Evolutionary conservation across 2,797 vertebrate genomes (phyloP), one percentile per base, ranked within the genome.

Genomic region (Steatocranus sp.): DNA sequence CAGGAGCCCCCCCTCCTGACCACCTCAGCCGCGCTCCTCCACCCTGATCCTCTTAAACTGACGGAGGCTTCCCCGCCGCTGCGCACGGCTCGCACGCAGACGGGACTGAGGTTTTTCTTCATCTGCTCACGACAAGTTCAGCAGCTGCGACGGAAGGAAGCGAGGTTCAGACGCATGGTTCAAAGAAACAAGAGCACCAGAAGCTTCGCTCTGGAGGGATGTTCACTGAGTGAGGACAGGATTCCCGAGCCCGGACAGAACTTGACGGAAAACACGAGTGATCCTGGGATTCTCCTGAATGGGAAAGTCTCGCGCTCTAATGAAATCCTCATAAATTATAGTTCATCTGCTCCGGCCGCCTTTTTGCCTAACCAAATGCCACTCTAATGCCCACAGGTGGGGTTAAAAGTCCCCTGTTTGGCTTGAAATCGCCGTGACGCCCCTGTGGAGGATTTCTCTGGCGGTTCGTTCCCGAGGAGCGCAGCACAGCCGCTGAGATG

Each of bases 31-130:
- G 2, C 76, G 77, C 79, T n/a, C 56, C 18, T 34, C 30, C 58
- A 61, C 11, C 56, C 66, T 84, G 83, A 90, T 89, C 90, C 88
- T 81, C 85, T 85, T 83, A 87, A 63, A 81, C 82, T 68, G 54
- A 32, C 80, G 79, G 5, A 54, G 80, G 48, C 82, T 77, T n/a
- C 78, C 20, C 78, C 25, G 34, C 75, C 17, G 79, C 79, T 17
- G 53, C 25, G 25, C 75, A 18, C 20, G 50, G 4, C 73, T 51
- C 70, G 34, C 46, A 7, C 49, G 5, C 30, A 14, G 43, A 32
- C 66, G 1, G 43, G 2, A 78, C 46, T 0, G 41, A 27, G 36
- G 3, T 34, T 58, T 58, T 38, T 32, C 38, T 41, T 32, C 23
- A 43, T 54, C 38, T 68, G 48, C 36, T 32, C 70, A 36, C 56